Conservation (phyloP, 2,888 invertebrate genomes). For the Pantelozetes paolii region DNA sequence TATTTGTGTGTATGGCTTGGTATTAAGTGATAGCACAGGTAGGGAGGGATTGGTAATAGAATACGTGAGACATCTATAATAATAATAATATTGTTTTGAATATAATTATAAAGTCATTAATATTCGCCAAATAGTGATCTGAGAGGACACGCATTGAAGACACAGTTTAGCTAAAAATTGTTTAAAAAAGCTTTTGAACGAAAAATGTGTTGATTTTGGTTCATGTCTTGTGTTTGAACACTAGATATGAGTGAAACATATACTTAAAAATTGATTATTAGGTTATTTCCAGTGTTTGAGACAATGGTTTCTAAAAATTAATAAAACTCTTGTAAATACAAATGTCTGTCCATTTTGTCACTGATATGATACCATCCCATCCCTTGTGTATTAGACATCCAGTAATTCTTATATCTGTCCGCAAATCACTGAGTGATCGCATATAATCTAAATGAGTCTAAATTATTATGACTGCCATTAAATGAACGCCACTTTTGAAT, state of each 20-base stretch:
- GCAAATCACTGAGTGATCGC: constrained; percentile 2
- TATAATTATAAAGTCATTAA: constrained; percentile 36
- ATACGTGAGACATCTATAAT: constrained; percentile 26
- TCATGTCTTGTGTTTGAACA: not conserved
- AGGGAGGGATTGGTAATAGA: not conserved
- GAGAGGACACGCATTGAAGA: constrained; percentile 3
- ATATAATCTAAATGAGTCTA: constrained; percentile 35
- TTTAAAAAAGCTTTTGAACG: not conserved
- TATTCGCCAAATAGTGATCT: not conserved
- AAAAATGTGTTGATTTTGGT: too few species aligned
- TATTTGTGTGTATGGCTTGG: too few species aligned
- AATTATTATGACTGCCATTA: constrained; percentile 33
- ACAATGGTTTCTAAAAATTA: too few species aligned
- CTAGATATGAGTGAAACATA: not conserved
- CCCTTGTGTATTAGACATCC: constrained; percentile 3
- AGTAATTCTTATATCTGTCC: not conserved
- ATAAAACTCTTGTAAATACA: too few species aligned
- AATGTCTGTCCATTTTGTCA: too few species aligned
- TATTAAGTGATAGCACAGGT: not conserved
- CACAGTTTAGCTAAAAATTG: too few species aligned
- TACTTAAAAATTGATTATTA: too few species aligned
- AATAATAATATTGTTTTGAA: constrained; percentile 26
- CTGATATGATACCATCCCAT: not conserved
- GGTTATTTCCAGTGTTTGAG: too few species aligned
- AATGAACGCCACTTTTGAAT: not conserved